These are phyloP conservation scores for Maconellicoccus hirsutus DNA, from an alignment of 1,140 invertebrate genomes.

Conservation along the genomic window DNA sequence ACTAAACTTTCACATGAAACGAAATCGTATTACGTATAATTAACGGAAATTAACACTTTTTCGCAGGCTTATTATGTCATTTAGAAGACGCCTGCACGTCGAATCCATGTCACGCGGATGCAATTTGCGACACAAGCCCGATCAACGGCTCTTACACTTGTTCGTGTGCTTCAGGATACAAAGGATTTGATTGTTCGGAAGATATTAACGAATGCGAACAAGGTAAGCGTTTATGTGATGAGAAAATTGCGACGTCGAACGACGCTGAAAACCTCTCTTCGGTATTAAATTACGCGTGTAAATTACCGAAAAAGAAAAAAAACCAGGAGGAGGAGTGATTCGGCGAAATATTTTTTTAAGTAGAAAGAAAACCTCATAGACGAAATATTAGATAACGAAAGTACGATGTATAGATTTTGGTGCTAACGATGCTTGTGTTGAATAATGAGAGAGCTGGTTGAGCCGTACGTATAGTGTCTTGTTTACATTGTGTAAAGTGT, in stretches of 20 bases:
- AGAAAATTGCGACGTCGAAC: not conserved
- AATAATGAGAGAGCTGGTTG: slow-evolving; percentile 3
- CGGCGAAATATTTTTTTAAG: too few species aligned
- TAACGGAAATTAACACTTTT: too few species aligned
- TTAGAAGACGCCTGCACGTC: slow-evolving; percentile 91
- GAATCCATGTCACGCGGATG: slow-evolving; percentile 88
- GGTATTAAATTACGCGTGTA: not conserved
- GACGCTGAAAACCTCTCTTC: too few species aligned
- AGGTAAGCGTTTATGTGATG: slow-evolving; percentile 45
- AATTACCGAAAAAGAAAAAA: too few species aligned
- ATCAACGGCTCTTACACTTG: slow-evolving; percentile 90
- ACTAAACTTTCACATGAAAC: too few species aligned
- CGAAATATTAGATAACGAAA: not conserved
- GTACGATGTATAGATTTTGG: slow-evolving; percentile 4
- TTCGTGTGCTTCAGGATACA: slow-evolving; percentile 82
- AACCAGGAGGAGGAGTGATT: too few species aligned
- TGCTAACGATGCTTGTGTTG: slow-evolving; percentile 13
- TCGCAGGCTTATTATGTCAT: slow-evolving; percentile 76
- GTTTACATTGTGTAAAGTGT: slow-evolving; percentile 22
- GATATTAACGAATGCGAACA: slow-evolving; percentile 93
- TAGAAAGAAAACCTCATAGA: too few species aligned
- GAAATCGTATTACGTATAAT: too few species aligned
- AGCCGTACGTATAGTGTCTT: slow-evolving; percentile 10
- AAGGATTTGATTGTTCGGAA: slow-evolving; percentile 79
- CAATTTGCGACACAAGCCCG: slow-evolving; percentile 89